Percentiles rank a stretch among this genome's conserved stretches.
Evolutionary conservation across 2,888 invertebrate genomes (phyloP).

Genomic region (Matsumyia berberina): DNA sequence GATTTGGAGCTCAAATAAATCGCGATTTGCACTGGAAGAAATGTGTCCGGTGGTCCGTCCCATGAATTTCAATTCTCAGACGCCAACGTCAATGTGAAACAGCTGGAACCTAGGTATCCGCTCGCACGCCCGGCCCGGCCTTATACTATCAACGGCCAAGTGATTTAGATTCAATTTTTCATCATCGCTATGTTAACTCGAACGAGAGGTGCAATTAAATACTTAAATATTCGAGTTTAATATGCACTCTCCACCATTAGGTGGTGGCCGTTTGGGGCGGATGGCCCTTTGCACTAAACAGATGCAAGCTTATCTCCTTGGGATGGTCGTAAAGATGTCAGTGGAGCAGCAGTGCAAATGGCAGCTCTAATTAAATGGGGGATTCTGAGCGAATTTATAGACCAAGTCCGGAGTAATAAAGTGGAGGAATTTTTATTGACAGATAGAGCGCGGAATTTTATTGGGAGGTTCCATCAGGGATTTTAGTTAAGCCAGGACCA

Average conservation of each 20-base stretch:
- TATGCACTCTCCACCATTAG: neutral
- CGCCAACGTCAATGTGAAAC: neutral
- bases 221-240: constrained; percentile 38
- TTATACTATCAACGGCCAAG: constrained; percentile 3
- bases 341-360: constrained; percentile 1
- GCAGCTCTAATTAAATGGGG: constrained; percentile 24
- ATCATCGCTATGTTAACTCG: constrained; percentile 55
- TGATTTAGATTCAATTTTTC: constrained; percentile 42
- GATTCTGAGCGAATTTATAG: constrained; percentile 29
- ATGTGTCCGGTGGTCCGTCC: constrained; percentile 48
- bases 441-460: neutral
- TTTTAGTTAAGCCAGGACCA: neutral
- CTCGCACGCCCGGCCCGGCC: too few relatives aligned
- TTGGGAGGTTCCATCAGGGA: neutral
- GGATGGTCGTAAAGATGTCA: constrained; percentile 32
- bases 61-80: constrained; percentile 30
- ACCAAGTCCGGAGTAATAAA: constrained; percentile 8
- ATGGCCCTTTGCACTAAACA: constrained; percentile 23
- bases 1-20: constrained; percentile 55
- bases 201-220: constrained; percentile 27
- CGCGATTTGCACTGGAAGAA: constrained; percentile 33
- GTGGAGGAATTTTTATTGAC: constrained; percentile 4
- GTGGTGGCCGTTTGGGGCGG: neutral
- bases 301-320: constrained; percentile 16
- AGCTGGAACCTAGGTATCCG: constrained; percentile 8